Evolutionary conservation across 2,888 invertebrate genomes (phyloP), one percentile per base, ranked within the genome.

Genomic region (Melanargia galathea): DNA sequence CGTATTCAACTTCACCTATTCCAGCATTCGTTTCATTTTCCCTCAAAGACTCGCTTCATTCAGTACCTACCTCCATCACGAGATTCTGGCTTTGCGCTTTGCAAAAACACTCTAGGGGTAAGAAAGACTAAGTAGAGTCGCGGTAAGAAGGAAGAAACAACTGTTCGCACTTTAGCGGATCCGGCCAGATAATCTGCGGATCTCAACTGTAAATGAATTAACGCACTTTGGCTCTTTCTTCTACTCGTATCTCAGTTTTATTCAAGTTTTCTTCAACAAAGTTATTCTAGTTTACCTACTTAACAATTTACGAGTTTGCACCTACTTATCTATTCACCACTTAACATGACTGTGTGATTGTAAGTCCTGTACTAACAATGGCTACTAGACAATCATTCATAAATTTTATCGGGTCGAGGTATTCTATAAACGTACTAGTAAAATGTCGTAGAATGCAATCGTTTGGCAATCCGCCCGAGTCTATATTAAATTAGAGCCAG

Each of bases 371-470:
- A 33, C 18, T 20, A 52, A 35, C 52, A 35, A 35, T 52, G 35
- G 55, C 20, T 40, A 40, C 24, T n/a, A 40, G 43, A 45, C 45
- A 57, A 43, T 20, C 57, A 57, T 57, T 57, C 57, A 57, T 57
- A 45, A 45, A 30, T 33, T 26, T 20, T 20, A 52, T 20, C 35
- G 33, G 33, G 52, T 22, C 52, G 20, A 43, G 57, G 45, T 43
- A 57, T 57, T 57, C 57, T 57, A 57, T 57, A 57, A 30, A 57
- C 33, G 57, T 57, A 56, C 40, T 24, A 54, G 48, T 33, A 20
- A 35, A 20, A 55, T 33, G 46, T 57, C 45, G 45, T 33, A 57
- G 30, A 57, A 57, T 57, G 57, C 57, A 57, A 57, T 46, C 45
- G 26, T 30, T 18, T 57, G 57, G 57, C 57, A 57, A 57, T 46